Evolutionary conservation across 1,140 invertebrate genomes (phyloP).

Genomic region (Macrobrachium rosenbergii): DNA sequence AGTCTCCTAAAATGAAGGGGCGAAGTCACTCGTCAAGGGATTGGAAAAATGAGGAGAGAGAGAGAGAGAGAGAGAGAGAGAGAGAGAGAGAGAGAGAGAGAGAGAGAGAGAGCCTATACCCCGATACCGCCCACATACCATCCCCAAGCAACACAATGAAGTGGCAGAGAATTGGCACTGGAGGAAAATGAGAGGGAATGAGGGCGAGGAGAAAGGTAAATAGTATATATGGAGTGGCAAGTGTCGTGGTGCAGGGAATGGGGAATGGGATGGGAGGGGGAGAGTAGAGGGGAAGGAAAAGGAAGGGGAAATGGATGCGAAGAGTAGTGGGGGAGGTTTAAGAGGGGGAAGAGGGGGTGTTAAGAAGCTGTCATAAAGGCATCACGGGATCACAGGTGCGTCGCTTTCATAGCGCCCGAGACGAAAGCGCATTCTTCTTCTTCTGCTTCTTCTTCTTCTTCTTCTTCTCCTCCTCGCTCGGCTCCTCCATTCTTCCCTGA

Average conservation of each 20-base stretch:
- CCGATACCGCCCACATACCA: background rate
- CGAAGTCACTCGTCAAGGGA: background rate
- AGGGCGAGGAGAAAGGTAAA: background rate
- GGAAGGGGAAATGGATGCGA: background rate
- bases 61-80: slow-evolving; percentile 28
- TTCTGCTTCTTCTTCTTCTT: too few species aligned
- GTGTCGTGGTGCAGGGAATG: background rate
- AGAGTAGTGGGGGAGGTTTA: too few species aligned
- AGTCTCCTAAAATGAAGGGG: background rate
- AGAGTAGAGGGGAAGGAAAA: background rate
- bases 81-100: slow-evolving; percentile 10
- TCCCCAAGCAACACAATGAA: background rate
- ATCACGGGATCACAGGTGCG: too few species aligned
- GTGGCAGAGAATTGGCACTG: background rate
- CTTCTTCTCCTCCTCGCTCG: too few species aligned
- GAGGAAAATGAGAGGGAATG: background rate
- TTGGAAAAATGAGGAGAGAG: background rate
- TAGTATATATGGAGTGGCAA: background rate
- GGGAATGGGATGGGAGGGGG: background rate
- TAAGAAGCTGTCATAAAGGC: too few species aligned
- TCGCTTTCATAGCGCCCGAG: too few species aligned
- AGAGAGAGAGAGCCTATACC: too few species aligned
- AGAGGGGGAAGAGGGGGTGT: too few species aligned
- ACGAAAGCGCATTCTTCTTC: too few species aligned
- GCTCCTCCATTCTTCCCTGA: too few species aligned